phyloP scores from a whole-genome alignment of 2,113 vertebrate genomes.

The Chlorodrepanis virens region DNA sequence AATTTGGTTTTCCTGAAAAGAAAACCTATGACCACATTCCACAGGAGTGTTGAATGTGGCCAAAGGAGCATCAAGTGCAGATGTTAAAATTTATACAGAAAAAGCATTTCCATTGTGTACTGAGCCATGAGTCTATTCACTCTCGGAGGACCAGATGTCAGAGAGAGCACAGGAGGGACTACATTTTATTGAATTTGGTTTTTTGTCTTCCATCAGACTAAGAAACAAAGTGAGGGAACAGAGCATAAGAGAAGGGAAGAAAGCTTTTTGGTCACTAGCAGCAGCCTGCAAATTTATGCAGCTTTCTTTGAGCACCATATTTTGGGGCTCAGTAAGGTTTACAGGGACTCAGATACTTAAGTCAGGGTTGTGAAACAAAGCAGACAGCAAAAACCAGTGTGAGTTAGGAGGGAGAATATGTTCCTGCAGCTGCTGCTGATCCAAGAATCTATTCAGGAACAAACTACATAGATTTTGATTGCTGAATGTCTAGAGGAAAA shows the following conservation, averaged over 20 bases:
- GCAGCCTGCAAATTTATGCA: background rate
- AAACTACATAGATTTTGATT: background rate
- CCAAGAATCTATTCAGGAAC: background rate
- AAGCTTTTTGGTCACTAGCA: background rate
- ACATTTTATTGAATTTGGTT: background rate
- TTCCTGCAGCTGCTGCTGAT: background rate
- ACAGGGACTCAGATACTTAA: background rate
- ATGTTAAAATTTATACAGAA: background rate
- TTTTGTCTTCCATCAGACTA: background rate
- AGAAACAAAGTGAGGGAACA: background rate
- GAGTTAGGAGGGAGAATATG: background rate
- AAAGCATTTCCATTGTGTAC: background rate
- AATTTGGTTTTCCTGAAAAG: background rate
- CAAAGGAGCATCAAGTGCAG: background rate
- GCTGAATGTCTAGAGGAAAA: background rate
- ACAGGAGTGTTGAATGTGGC: background rate
- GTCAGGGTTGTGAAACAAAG: background rate
- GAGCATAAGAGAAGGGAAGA: background rate
- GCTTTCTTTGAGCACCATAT: background rate
- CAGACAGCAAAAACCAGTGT: background rate
- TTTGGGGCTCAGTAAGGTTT: background rate
- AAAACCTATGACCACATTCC: fast-evolving
- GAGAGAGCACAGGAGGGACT: background rate
- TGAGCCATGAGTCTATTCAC: fast-evolving
- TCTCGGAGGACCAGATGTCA: background rate